Conservation (phyloP, 2,797 vertebrate species). For the Crocidura indochinensis region DNA sequence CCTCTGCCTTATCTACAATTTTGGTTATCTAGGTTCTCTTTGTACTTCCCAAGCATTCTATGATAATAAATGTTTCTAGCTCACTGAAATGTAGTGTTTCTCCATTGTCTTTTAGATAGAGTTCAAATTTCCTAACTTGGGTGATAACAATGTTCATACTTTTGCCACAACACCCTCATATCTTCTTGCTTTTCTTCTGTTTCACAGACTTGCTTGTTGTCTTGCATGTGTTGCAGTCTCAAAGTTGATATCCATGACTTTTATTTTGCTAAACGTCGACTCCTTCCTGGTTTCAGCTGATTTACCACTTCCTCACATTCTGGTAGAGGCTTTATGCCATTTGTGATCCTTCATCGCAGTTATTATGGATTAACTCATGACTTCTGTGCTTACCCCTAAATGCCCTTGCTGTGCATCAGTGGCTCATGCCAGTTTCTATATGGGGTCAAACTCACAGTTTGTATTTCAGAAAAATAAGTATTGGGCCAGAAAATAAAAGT, state of each 20-base stretch:
- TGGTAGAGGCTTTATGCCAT: not conserved
- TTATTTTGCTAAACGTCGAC: not conserved
- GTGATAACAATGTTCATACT: rapidly evolving
- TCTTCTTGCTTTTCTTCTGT: not conserved
- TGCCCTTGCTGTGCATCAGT: not conserved
- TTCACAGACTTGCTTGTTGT: not conserved
- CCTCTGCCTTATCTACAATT: not conserved
- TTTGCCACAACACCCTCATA: not conserved
- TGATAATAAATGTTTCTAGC: not conserved
- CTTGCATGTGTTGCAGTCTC: not conserved
- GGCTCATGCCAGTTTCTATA: not conserved
- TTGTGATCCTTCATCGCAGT: not conserved
- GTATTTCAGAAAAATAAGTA: not conserved
- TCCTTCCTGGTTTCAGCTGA: not conserved
- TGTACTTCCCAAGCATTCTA: not conserved
- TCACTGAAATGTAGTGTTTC: not conserved
- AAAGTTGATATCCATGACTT: not conserved
- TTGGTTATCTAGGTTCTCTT: not conserved
- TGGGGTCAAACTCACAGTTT: not conserved
- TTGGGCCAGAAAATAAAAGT: not conserved
- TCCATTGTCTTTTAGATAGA: not conserved
- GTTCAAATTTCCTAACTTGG: not conserved
- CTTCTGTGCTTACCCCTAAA: not conserved
- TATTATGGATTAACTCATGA: no score
- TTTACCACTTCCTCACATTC: not conserved